phyloP scores from a whole-genome alignment of 2,113 vertebrate species.

The Litocranius walleri region DNA sequence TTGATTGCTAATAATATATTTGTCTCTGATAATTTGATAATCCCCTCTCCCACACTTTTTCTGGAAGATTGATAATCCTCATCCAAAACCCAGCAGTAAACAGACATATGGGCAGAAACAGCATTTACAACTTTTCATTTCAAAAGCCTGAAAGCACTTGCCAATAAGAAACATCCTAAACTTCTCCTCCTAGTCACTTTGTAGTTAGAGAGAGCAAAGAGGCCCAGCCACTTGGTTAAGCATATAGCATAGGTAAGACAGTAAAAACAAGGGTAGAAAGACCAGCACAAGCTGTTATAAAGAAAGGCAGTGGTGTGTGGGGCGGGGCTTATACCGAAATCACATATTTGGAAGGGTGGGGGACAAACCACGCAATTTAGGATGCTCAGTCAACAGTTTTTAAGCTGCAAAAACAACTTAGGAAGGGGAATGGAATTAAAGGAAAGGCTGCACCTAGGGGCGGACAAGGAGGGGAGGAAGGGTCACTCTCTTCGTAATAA shows the following conservation, averaged over 20 bases:
- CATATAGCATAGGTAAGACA: neutral
- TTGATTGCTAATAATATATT: neutral
- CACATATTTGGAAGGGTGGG: conserved; percentile 13
- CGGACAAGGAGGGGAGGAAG: too few relatives aligned
- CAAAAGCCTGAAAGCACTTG: neutral
- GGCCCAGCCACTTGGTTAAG: neutral
- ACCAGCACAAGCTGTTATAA: neutral
- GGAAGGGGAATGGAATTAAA: neutral
- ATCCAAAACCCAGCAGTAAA: neutral
- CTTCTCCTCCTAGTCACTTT: neutral
- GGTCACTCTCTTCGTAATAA: neutral
- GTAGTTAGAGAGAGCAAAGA: neutral
- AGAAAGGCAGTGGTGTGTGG: neutral
- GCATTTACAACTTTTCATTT: neutral
- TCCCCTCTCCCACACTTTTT: neutral
- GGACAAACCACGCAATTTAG: conserved; percentile 34
- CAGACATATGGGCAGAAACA: neutral
- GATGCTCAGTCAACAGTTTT: conserved; percentile 23
- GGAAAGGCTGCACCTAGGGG: neutral
- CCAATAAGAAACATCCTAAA: neutral
- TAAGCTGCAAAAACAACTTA: neutral
- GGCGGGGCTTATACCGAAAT: neutral
- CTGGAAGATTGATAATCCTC: neutral
- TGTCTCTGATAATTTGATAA: neutral
- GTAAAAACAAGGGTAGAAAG: neutral